Conservation (phyloP, 2,797 vertebrate genomes). For the Pelodytes ibericus region DNA sequence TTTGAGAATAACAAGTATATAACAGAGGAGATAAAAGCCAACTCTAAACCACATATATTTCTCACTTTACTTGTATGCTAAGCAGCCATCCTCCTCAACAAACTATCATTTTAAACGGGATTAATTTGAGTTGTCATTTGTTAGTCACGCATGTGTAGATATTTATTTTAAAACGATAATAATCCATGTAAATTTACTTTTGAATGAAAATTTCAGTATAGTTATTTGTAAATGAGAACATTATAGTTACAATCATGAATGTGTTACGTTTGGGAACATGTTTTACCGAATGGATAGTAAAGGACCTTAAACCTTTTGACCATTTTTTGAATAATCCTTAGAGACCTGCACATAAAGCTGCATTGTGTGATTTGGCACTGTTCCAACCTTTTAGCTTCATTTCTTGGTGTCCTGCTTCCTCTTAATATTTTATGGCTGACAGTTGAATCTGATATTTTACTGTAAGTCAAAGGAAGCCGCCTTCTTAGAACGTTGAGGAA, state of each 20-base stretch:
- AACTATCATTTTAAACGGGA: no score
- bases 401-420: constrained; percentile 47
- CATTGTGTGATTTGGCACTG: constrained; percentile 42
- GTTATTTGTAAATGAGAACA: neutral
- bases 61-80: no score
- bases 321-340: constrained; percentile 29
- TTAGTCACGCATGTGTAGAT: no score
- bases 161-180: no score
- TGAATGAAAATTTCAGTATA: no score
- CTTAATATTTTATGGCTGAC: constrained; percentile 43
- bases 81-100: no score
- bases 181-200: neutral
- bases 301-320: constrained; percentile 27
- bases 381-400: constrained; percentile 30
- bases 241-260: neutral
- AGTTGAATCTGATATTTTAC: constrained; percentile 49
- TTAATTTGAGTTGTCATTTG: no score
- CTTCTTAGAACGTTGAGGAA: constrained; percentile 40
- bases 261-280: no score
- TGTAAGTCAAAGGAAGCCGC: constrained; percentile 47
- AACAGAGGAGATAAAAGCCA: no score
- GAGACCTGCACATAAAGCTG: constrained; percentile 4
- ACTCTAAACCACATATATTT: no score
- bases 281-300: constrained; percentile 30
- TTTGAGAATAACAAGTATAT: no score